Conservation (phyloP, 64 coral and sea anemone species). For the Porites australiensis region DNA sequence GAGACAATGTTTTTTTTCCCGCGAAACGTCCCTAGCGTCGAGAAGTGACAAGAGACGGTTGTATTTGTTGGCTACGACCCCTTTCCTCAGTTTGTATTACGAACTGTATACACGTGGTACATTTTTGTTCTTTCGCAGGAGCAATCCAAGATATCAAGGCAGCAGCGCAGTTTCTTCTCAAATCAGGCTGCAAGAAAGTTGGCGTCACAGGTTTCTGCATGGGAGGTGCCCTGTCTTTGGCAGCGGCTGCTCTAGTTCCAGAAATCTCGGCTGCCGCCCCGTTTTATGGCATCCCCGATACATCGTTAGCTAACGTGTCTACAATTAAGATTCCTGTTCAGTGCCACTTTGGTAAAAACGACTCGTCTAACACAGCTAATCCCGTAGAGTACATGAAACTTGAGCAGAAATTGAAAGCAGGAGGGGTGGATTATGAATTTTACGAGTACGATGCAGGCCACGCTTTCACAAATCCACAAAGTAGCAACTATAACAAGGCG, state of each 20-base stretch:
- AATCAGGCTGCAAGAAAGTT: slow-evolving; percentile 73
- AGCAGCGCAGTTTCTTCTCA: slow-evolving; percentile 64
- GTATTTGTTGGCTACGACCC: too few species aligned
- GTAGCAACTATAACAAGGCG: slow-evolving; percentile 64
- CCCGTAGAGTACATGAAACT: slow-evolving; percentile 56
- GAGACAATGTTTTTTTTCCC: too few species aligned
- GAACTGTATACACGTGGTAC: too few species aligned
- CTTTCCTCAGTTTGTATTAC: too few species aligned
- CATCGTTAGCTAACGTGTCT: slow-evolving; percentile 45
- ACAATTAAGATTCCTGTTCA: slow-evolving; percentile 77
- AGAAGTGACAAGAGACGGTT: too few species aligned
- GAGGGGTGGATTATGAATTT: slow-evolving; percentile 72
- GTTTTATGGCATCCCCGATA: slow-evolving; percentile 78
- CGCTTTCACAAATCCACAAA: slow-evolving; percentile 71
- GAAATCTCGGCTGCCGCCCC: slow-evolving; percentile 80
- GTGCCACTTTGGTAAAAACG: slow-evolving; percentile 79
- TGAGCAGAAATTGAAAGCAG: slow-evolving; percentile 58
- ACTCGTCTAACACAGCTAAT: slow-evolving; percentile 43
- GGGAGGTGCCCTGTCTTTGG: slow-evolving; percentile 68
- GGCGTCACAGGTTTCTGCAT: slow-evolving; percentile 88
- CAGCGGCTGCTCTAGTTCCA: slow-evolving; percentile 59
- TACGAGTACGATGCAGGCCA: slow-evolving; percentile 77
- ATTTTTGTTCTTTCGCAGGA: not conserved
- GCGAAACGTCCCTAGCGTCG: too few species aligned
- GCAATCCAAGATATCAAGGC: slow-evolving; percentile 67